These are phyloP conservation scores for Amia ocellicauda DNA, from an alignment of 2,113 vertebrate species.

Conservation along the genomic window DNA sequence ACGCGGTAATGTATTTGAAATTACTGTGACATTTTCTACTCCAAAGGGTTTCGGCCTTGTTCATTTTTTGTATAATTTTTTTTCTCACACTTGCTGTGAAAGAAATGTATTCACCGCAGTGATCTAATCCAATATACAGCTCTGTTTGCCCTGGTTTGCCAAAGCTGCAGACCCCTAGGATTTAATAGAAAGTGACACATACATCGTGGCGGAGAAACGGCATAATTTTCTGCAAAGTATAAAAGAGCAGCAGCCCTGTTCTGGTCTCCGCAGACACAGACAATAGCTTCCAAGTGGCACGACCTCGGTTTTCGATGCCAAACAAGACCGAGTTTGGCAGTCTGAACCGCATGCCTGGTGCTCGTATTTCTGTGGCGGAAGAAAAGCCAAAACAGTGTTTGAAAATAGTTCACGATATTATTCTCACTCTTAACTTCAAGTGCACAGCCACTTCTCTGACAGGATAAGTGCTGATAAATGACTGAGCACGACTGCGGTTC, in stretches of 20 bases:
- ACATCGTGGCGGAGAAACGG: conserved; percentile 58
- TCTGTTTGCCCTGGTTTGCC: conserved; percentile 62
- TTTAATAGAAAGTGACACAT: conserved; percentile 68
- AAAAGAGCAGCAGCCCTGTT: conserved; percentile 25
- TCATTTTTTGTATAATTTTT: conserved; percentile 30
- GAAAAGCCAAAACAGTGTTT: too few species aligned
- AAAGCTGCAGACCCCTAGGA: conserved; percentile 59
- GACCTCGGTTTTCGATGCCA: too few species aligned
- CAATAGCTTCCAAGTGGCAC: conserved; percentile 23
- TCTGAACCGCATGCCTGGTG: too few species aligned
- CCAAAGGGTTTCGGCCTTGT: conserved; percentile 67
- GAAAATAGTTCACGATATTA: too few species aligned
- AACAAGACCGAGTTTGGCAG: too few species aligned
- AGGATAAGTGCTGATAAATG: too few species aligned
- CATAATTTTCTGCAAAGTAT: conserved; percentile 52
- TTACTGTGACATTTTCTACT: conserved; percentile 82
- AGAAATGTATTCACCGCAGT: conserved; percentile 71
- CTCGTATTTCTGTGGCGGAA: too few species aligned
- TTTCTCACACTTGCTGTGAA: conserved; percentile 59
- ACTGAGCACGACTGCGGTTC: too few species aligned
- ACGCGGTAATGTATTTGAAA: conserved; percentile 74
- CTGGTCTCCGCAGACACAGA: conserved; percentile 23
- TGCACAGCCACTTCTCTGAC: too few species aligned
- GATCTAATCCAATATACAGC: conserved; percentile 67
- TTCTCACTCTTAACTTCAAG: not conserved